A percentile compares a stretch with the other conserved stretches of the same genome.
These are phyloP conservation scores for Diadophis punctatus DNA, from an alignment of 2,113 vertebrate genomes.

Conservation along the genomic window DNA sequence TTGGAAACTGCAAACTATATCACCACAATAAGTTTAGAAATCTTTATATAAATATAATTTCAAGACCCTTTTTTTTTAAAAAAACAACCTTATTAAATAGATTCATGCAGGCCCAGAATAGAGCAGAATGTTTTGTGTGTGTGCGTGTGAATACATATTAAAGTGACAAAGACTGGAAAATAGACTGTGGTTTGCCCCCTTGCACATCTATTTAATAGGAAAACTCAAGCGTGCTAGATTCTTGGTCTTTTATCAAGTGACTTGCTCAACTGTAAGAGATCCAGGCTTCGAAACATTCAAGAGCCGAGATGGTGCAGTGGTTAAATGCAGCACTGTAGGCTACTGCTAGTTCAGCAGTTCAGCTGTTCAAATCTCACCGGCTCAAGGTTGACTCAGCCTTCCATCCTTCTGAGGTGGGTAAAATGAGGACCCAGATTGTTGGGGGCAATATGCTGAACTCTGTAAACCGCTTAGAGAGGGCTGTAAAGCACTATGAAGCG, in stretches of 20 bases:
- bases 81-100: not conserved
- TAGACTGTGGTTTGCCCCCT: not conserved
- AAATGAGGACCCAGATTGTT: too few relatives aligned
- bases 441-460: too few relatives aligned
- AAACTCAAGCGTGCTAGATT: not conserved
- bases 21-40: not conserved
- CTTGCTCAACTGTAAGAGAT: not conserved
- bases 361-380: too few relatives aligned
- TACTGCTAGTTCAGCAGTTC: too few relatives aligned
- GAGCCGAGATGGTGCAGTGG: too few relatives aligned
- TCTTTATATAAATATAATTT: not conserved
- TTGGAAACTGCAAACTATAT: not conserved
- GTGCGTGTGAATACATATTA: too few relatives aligned
- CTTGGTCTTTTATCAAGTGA: not conserved
- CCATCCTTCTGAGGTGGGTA: too few relatives aligned
- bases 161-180: not conserved
- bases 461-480: too few relatives aligned
- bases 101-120: not conserved
- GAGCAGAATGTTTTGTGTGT: not conserved
- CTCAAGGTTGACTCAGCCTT: too few relatives aligned
- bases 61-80: not conserved
- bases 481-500: too few relatives aligned
- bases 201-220: not conserved
- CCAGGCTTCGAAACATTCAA: not conserved
- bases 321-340: too few relatives aligned